These are phyloP conservation scores for Harpalus rufipes DNA, from an alignment of 2,888 invertebrate genomes.

Conservation along the genomic window DNA sequence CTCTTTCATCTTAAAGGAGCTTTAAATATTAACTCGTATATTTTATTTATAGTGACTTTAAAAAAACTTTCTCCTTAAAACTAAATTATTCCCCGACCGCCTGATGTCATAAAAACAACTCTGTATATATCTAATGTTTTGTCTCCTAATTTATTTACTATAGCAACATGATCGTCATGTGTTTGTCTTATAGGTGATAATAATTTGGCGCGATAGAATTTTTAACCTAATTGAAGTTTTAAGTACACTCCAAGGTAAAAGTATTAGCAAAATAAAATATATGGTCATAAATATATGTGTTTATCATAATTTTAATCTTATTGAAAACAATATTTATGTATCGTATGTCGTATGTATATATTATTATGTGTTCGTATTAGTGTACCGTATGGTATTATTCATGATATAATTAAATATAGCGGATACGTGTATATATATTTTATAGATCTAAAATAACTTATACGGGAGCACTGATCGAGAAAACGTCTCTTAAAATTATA, in stretches of 20 bases:
- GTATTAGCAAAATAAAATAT: neutral
- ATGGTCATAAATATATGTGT: neutral
- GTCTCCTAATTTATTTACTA: constrained; percentile 15
- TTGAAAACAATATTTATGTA: neutral
- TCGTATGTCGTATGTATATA: neutral
- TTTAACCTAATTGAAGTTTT: neutral
- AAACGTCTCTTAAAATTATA: neutral
- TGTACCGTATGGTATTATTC: neutral
- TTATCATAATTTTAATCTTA: neutral
- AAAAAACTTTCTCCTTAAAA: constrained; percentile 34
- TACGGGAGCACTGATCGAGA: neutral
- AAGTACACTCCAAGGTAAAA: neutral
- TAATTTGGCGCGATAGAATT: neutral
- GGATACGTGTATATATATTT: neutral
- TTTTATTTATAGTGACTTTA: constrained; percentile 11
- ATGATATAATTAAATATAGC: neutral
- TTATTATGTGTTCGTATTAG: neutral
- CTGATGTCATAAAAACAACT: constrained; percentile 39
- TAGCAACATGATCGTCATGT: neutral
- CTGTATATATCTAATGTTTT: constrained; percentile 5
- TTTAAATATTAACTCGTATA: constrained; percentile 2
- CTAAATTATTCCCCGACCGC: constrained; percentile 4
- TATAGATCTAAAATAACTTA: neutral
- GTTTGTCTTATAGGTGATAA: constrained; percentile 16
- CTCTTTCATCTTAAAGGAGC: neutral